Evolutionary conservation across 2,113 vertebrate species (phyloP).

Genomic region (Uropsilus gracilis): DNA sequence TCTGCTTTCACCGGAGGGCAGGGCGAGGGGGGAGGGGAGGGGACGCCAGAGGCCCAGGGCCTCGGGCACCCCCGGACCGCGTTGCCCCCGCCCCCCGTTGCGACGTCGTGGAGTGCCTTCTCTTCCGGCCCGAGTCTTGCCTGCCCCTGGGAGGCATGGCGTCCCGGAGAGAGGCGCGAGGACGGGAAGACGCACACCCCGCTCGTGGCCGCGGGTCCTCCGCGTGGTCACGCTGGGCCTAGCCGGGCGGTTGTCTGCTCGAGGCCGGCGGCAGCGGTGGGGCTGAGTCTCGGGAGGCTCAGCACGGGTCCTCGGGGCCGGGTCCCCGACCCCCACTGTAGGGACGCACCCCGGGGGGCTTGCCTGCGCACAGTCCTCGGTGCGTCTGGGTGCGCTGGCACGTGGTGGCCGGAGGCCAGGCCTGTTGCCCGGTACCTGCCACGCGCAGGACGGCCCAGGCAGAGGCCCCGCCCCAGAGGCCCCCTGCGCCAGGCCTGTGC

Average conservation of each 20-base stretch:
- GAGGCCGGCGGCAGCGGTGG: neutral
- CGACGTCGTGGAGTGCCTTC: neutral
- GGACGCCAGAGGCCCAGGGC: neutral
- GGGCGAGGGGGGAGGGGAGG: neutral
- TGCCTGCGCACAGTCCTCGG: neutral
- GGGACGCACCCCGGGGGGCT: no score
- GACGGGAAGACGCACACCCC: neutral
- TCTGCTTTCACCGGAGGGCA: neutral
- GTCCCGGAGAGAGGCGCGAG: neutral
- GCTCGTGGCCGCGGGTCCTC: neutral
- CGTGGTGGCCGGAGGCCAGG: no score
- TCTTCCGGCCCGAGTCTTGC: neutral
- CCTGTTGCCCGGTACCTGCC: no score
- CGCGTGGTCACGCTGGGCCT: neutral
- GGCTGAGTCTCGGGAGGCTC: neutral
- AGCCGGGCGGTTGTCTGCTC: neutral
- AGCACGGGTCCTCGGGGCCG: fast-evolving
- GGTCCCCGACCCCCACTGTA: neutral
- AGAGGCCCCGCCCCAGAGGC: neutral
- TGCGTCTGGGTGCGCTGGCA: neutral
- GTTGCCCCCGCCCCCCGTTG: no score
- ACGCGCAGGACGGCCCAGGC: fast-evolving
- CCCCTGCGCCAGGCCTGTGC: fast-evolving
- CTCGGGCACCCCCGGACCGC: neutral
- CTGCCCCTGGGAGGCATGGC: neutral